A percentile compares a stretch with the other conserved stretches of the same genome.
phyloP scores from a whole-genome alignment of 2,113 vertebrate species.

The Chaenogobius annularis region DNA sequence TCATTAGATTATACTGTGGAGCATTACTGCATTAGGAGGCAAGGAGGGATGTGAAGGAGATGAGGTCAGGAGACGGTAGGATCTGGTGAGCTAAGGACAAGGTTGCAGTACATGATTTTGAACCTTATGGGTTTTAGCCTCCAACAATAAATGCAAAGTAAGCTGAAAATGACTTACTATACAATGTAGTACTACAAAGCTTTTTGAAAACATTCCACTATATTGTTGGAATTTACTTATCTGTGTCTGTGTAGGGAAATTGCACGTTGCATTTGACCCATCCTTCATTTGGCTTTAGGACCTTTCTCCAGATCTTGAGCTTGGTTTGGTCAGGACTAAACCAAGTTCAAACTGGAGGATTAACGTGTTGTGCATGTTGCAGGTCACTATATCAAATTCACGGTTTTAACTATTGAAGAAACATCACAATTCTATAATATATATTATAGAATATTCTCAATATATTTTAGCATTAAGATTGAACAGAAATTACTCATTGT shows the following conservation, averaged over 20 bases:
- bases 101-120: conserved; percentile 6
- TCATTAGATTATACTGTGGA: conserved; percentile 29
- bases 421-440: no score
- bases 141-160: conserved; percentile 2
- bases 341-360: no score
- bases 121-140: background rate
- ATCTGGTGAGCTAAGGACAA: conserved; percentile 11
- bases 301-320: background rate
- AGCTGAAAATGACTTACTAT: background rate
- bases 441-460: no score
- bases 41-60: conserved; percentile 19
- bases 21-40: conserved; percentile 16
- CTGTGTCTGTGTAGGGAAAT: no score
- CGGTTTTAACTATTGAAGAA: no score
- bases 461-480: no score
- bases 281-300: background rate
- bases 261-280: background rate
- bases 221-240: background rate
- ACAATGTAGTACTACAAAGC: background rate
- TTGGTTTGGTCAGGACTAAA: background rate
- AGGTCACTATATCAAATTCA: no score
- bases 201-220: background rate
- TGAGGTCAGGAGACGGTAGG: conserved; percentile 29
- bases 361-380: no score
- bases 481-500: no score